Evolutionary conservation across 2,797 vertebrate genomes (phyloP), one percentile per base, ranked within the genome.

Genomic region (Lophotriccus pileatus): DNA sequence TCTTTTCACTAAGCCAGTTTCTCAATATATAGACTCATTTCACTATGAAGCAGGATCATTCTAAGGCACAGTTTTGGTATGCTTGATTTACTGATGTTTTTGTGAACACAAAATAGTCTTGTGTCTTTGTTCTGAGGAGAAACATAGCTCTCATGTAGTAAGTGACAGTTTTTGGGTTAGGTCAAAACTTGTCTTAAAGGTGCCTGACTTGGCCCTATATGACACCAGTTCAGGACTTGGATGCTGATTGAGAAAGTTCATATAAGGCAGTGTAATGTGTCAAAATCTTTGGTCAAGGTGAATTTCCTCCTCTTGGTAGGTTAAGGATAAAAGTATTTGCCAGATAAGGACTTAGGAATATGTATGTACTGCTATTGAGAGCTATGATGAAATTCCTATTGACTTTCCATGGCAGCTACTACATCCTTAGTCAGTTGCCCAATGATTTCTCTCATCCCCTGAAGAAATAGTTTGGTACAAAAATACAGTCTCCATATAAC

Each of bases 1-100:
- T 97, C 76, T 97, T 94, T 80, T 67, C 66, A 58, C 34, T 66
- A 75, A 72, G 30, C 13, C 66, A 77, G 23, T 93, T 80, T 89
- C 53, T 87, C 2, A 0, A 41, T n/a, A 52, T 37, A 50, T 56
- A 7, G 14, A n/a, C 47, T 84, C 10, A 66, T 88, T 89, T 74
- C 46, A 77, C 25, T 90, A 87, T 72, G 25, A 84, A 88, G 52
- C 24, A 72, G 10, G 37, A 62, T 50, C 4, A 1, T 82, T 69
- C 37, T 68, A 78, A 88, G 50, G 23, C 18, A 74, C 5, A 44
- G 9, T 23, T 66, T 50, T 41, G 25, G 5, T 68, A 16, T 70
- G 12, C 60, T 78, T 86, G 12, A 3, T 83, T 83, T 84, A 74
- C 6, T 49, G 18, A 19, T 44, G 14, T 10, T 72, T 74, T 59